Base-by-base conservation (phyloP, 2,797 vertebrate genomes). In the Cygnus olor region DNA sequence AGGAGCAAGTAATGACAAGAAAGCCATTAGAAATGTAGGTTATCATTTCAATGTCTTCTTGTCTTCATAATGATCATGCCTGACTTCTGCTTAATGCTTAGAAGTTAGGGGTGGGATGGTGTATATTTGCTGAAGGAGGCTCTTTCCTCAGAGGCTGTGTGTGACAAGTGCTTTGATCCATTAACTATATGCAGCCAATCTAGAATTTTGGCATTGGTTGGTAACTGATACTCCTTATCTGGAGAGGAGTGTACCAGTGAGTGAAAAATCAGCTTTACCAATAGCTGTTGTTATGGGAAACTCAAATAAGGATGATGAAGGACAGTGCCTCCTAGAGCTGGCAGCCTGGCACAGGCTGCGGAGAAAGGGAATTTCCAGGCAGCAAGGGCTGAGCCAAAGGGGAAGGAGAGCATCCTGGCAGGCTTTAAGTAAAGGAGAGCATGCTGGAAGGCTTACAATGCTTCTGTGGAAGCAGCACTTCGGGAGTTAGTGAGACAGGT, bases 331-430 rank as follows among this genome's bases (percentile, higher is more conserved):
- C 11, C 24, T 90, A 86, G 70, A 88, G 15, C 38, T 56, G 49
- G 1, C 5, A 64, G 54, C 51, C 61, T 80, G 79, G 57, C 0
- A 0, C 60, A 47, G 51, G 24, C 70, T 88, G 65, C 24, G 63
- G 56, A 73, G 72, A 91, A 85, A 80, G 58, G 85, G 87, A 89
- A 83, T 93, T 96, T 89, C 81, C 69, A 81, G 51, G 57, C 38
- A 84, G 51, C 4, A 5, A 44, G 78, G 13, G 2, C 54, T 85
- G 66, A 71, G 88, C 65, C 54, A 88, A 72, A 81, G n/a, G n/a
- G 21, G 38, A 93, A 88, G 42, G 69, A 82, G 25, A 3, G 1
- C 77, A 79, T 77, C 57, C 57, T 71, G 68, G 40, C 22, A 88
- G 42, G 49, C 44, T 56, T 76, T 40, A 82, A 83, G 78, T 42